Evolutionary conservation across 1,140 invertebrate species (phyloP), one percentile per base, ranked within the genome.

Genomic region (Myzus persicae): DNA sequence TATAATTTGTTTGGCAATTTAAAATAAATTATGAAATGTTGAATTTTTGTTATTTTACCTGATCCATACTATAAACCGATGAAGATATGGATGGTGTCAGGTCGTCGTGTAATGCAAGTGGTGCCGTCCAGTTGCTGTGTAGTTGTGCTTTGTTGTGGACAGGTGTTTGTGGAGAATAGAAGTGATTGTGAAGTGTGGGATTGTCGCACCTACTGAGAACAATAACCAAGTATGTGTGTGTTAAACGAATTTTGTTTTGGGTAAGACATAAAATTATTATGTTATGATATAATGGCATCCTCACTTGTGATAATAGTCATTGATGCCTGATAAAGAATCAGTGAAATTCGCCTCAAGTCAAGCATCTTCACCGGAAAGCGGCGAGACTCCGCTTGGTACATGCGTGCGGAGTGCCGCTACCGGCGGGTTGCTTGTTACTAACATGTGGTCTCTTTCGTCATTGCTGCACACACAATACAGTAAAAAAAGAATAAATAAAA

Each of bases 1-100:
- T 40, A 31, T 31, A 7, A 84, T 93, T 46, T 26, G 6, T 26
- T 90, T n/a, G 31, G 14, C 42, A 40, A 90, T 67, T 59, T 48
- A 26, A 76, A 84, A 92, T 31, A 92, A 81, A 36, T 40, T 26
- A n/a, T n/a, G 5, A 42, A 42, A 84, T 40, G 22, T 84, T 26
- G 9, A 40, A 40, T 84, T 31, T n/a, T 91, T n/a, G 24, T n/a
- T 40, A 48, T 93, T 93, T 93, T 31, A 84, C 91, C 76, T 85
- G 42, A 76, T 94, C 89, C 31, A 93, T 36, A 93, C 94, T 94
- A 91, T 54, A 91, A 36, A 94, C 90, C 6, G 94, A 94, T 24
- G 94, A 94, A 38, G 89, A 93, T 46, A 94, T 84, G 7, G 94
- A 94, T 36, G 94, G 94, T 24, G 94, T 94, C 82, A 94, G 59